Base-by-base conservation (phyloP, 2,797 vertebrate species). In the Anas flavirostris region DNA sequence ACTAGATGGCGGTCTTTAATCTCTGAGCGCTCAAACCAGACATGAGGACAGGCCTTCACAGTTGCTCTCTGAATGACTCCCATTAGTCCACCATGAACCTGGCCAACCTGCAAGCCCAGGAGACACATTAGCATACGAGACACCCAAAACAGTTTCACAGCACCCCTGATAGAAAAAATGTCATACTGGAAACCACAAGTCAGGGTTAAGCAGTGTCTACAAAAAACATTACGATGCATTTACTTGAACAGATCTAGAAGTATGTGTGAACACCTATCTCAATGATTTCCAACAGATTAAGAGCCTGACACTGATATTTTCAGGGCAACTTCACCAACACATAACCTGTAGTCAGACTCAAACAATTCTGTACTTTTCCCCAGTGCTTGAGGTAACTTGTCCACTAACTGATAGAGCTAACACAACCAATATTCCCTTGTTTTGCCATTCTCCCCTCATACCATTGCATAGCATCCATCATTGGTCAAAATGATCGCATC, bases 391-490 rank as follows among this genome's bases (percentile, higher is more conserved):
- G 43, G 35, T 44, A 86, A 26, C 31, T 50, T 4, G 9, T 43
- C 26, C 37, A 22, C 15, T 52, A 39, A 31, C 13, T 26, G 11
- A 33, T 12, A 48, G 66, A 85, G 12, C 37, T 48, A 29, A 53
- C 6, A 55, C 28, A 86, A 75, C 23, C 55, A 80, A 33, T 10
- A 64, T 1, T 25, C 73, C 14, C 1, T 39, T 56, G 8, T n/a
- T 75, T 29, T 56, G 21, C 77, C 17, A 26, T 16, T 28, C 48
- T 25, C 50, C 80, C 50, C 73, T 85, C 98, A 94, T 98, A 99
- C 99, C 99, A 99, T 99, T 23, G 99, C 98, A 52, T 99, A 99
- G 96, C 99, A 99, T 91, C 99, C 98, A 78, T 99, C 99, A 5
- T 98, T 99, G 37, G 99, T 98, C 97, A 99, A 97, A 88, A 99